Base-by-base conservation (phyloP, 2,113 vertebrate species). In the Pygoscelis adeliae region DNA sequence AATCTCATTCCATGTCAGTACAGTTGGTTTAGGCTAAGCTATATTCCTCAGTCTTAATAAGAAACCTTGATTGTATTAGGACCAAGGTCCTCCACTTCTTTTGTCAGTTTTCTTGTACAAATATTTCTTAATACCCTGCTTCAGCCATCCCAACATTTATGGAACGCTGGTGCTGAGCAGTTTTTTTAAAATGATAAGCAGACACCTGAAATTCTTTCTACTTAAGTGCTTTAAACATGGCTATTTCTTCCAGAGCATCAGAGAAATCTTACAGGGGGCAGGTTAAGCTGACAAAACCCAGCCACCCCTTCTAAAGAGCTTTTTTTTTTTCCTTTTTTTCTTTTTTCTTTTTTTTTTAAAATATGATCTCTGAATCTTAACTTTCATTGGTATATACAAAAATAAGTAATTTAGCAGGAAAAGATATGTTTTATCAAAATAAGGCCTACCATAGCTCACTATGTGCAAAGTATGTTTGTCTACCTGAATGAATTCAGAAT, bases 401-500 rank as follows among this genome's bases (percentile, higher is more conserved):
- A 72, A 40, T 25, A 70, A 86, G 10, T 72, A 78, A 40, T 70
- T 62, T 70, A 81, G 6, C 22, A 23, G 52, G 26, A 79, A 46
- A 71, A 65, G 10, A 19, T 32, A 9, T 40, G 6, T 32, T 73
- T 78, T 62, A 46, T 74, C 58, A 88, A 72, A 95, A 30, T 58
- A 92, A 71, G 8, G 15, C 55, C 50, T 92, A 6, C 36, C 9
- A 15, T 89, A 83, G 23, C 25, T 94, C 16, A 27, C 15, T 40
- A 1, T 62, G 12, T 66, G 63, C 13, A 0, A 79, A 44, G 18
- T 49, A 38, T n/a, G 8, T 84, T 87, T 82, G 34, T 84, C 44
- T 85, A 25, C 21, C 4, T 89, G 56, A 93, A 46, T 87, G 11
- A 90, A 76, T 94, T 97, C 50, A 55, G 67, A 63, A 46, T 87